phyloP scores from a whole-genome alignment of 2,888 invertebrate species.

The Drosophila parthenogenetica region DNA sequence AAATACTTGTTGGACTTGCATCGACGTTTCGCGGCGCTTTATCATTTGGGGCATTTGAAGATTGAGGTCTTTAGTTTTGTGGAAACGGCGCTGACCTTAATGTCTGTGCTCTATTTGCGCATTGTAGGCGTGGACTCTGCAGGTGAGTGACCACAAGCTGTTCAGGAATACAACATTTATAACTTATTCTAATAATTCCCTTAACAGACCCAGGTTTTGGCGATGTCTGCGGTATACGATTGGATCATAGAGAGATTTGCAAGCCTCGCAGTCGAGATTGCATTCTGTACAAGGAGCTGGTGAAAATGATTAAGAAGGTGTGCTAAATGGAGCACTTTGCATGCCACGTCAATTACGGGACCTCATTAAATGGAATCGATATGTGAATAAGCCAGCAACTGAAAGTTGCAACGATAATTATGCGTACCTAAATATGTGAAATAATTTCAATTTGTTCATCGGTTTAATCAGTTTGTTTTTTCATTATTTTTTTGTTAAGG shows the following conservation, averaged over 20 bases:
- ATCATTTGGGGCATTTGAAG: constrained; percentile 86
- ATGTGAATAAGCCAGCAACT: constrained; percentile 65
- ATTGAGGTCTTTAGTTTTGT: constrained; percentile 90
- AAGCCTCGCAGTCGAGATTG: constrained; percentile 91
- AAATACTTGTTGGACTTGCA: constrained; percentile 89
- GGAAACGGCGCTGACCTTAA: constrained; percentile 91
- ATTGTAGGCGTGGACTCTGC: constrained; percentile 92
- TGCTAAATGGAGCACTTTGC: constrained; percentile 60
- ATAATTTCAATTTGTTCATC: constrained; percentile 19
- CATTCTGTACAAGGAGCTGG: constrained; percentile 89
- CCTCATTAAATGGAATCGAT: constrained; percentile 60
- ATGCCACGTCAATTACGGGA: constrained; percentile 29
- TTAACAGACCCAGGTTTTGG: constrained; percentile 92
- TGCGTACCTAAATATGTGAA: constrained; percentile 57
- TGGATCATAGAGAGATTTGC: constrained; percentile 94
- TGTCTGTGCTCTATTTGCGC: constrained; percentile 90
- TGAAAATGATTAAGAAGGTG: constrained; percentile 87
- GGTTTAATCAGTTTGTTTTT: constrained; percentile 5
- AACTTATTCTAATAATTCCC: not conserved
- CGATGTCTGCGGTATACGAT: constrained; percentile 89
- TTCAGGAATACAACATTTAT: not conserved
- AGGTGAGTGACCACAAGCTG: constrained; percentile 86
- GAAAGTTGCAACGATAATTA: constrained; percentile 51
- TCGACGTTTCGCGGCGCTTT: constrained; percentile 87
- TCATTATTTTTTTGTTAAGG: constrained; percentile 33